These are phyloP conservation scores for Cladopsammia gracilis DNA, from an alignment of 64 coral and sea anemone genomes.

Conservation along the genomic window DNA sequence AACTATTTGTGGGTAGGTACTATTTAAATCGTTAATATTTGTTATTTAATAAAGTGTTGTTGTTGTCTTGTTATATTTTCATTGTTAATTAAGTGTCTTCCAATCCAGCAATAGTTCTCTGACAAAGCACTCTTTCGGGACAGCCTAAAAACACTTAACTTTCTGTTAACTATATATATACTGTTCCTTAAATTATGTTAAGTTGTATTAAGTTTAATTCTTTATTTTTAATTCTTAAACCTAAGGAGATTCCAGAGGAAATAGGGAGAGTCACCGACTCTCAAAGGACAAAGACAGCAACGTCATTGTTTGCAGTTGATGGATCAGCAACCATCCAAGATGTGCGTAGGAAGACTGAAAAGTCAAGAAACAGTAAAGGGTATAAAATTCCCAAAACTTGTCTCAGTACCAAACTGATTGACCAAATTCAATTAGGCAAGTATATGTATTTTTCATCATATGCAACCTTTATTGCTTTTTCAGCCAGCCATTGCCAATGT, in stretches of 20 bases:
- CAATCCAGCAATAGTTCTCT: not conserved
- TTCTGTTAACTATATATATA: no score
- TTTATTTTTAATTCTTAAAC: not conserved
- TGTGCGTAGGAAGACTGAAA: not conserved
- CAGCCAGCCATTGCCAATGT: no score
- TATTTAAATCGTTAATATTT: no score
- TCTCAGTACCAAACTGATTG: not conserved
- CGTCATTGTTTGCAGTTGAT: not conserved
- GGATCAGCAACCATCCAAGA: not conserved
- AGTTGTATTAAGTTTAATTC: not conserved
- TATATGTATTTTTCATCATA: not conserved
- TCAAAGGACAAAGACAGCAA: not conserved
- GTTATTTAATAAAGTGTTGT: no score
- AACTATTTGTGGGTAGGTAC: no score
- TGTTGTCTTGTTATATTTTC: no score
- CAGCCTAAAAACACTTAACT: not conserved
- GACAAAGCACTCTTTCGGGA: not conserved
- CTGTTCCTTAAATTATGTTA: not conserved
- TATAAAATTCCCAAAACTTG: not conserved
- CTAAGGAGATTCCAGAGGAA: not conserved
- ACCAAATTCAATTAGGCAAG: not conserved
- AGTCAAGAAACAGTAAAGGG: not conserved
- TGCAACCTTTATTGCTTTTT: not conserved
- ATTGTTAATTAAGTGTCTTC: no score
- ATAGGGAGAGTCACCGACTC: not conserved